Evolutionary conservation across 64 coral and sea anemone genomes (phyloP).

Genomic region (Hydrozoanthus tunicans): DNA sequence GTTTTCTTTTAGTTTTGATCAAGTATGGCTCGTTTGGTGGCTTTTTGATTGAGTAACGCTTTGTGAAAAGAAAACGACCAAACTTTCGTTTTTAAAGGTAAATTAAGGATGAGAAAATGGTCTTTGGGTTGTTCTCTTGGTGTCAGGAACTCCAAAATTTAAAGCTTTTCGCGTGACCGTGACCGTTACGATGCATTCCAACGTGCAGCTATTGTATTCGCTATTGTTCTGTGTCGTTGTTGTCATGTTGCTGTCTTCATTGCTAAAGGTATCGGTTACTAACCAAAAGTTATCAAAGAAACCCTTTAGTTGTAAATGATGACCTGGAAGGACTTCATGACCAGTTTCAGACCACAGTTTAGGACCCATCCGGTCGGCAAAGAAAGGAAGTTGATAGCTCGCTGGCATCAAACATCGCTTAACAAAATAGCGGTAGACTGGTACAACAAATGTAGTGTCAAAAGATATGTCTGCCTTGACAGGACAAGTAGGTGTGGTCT

Average conservation of each 20-base stretch:
- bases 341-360: conserved; percentile 68
- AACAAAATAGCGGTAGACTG: conserved; percentile 19
- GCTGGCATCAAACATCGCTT: conserved; percentile 43
- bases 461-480: conserved; percentile 52
- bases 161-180: too few relatives aligned
- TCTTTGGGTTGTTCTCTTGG: too few relatives aligned
- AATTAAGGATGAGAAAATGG: too few relatives aligned
- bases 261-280: not conserved
- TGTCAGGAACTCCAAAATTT: too few relatives aligned
- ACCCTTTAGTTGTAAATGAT: conserved; percentile 80
- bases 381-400: conserved; percentile 73
- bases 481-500: conserved; percentile 68
- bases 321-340: conserved; percentile 84
- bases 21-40: too few relatives aligned
- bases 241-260: not conserved
- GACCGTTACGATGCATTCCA: too few relatives aligned
- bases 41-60: too few relatives aligned
- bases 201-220: too few relatives aligned
- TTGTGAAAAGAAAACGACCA: too few relatives aligned
- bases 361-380: conserved; percentile 77
- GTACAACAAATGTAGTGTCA: conserved; percentile 43
- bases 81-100: too few relatives aligned
- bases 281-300: conserved; percentile 72
- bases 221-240: too few relatives aligned
- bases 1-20: too few relatives aligned